A percentile compares a stretch with the other conserved stretches of the same genome.
phyloP scores from a whole-genome alignment of 2,797 vertebrate genomes.

The Hippocampus kuda region DNA sequence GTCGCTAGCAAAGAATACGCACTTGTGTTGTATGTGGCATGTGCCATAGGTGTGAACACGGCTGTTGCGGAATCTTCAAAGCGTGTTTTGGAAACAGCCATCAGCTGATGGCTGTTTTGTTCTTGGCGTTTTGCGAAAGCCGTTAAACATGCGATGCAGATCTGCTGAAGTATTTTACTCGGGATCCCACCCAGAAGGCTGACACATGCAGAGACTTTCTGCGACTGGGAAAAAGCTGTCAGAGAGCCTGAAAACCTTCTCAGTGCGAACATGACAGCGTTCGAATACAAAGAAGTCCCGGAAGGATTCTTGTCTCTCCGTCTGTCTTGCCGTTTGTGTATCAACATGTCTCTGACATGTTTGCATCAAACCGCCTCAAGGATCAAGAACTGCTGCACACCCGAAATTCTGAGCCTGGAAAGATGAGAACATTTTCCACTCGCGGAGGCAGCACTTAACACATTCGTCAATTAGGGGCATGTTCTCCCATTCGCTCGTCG shows the following conservation, averaged over 20 bases:
- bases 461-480: too few species aligned
- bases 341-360: too few species aligned
- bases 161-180: not conserved
- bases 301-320: too few species aligned
- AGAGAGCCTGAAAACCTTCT: not conserved
- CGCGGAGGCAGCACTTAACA: too few species aligned
- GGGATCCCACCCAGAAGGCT: slow-evolving; percentile 2
- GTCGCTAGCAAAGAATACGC: not conserved
- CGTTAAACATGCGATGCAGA: not conserved
- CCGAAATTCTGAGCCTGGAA: too few species aligned
- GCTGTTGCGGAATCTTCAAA: not conserved
- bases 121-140: not conserved
- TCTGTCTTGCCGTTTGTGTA: too few species aligned
- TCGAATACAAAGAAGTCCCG: too few species aligned
- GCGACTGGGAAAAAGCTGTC: not conserved
- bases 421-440: too few species aligned
- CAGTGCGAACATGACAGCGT: too few species aligned
- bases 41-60: not conserved
- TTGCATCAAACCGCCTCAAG: too few species aligned
- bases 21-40: not conserved
- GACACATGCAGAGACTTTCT: not conserved
- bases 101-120: not conserved
- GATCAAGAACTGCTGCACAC: too few species aligned
- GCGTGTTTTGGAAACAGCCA: not conserved
- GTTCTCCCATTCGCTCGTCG: too few species aligned